These are phyloP conservation scores for Peribatodes rhomboidaria DNA, from an alignment of 2,888 invertebrate genomes.

Conservation along the genomic window DNA sequence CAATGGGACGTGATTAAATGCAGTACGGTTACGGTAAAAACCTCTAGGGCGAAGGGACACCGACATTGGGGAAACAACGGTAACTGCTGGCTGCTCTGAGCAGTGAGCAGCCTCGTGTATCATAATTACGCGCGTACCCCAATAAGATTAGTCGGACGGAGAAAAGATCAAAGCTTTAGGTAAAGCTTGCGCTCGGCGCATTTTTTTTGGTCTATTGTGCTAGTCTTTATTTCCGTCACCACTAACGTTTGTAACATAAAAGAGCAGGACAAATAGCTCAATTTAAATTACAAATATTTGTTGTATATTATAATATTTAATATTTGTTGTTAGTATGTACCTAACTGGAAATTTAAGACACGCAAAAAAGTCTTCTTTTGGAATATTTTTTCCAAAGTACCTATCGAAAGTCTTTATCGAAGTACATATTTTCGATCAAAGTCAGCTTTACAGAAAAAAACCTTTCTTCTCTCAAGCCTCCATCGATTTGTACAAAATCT, in stretches of 20 bases:
- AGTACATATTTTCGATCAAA: background rate
- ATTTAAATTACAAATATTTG: too few species aligned
- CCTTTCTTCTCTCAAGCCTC: background rate
- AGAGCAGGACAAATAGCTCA: too few species aligned
- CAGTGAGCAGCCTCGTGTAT: constrained; percentile 36
- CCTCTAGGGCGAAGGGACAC: constrained; percentile 46
- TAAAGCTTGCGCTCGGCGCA: background rate
- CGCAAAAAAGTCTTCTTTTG: too few species aligned
- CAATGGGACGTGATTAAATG: constrained; percentile 54
- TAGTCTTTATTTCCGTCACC: background rate
- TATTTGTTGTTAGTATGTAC: too few species aligned
- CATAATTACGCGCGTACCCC: constrained; percentile 27
- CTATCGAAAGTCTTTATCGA: background rate
- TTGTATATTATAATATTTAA: too few species aligned
- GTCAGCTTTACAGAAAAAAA: background rate
- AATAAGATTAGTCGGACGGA: constrained; percentile 1
- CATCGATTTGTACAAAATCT: background rate
- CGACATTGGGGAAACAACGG: constrained; percentile 48
- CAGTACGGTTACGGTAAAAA: constrained; percentile 55
- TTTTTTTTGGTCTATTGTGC: background rate
- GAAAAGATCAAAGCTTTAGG: constrained; percentile 9
- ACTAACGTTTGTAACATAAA: too few species aligned
- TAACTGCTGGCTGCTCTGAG: constrained; percentile 36
- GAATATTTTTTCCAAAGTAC: too few species aligned
- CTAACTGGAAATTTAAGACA: too few species aligned